phyloP scores from a whole-genome alignment of 2,113 vertebrate species.

The Thymallus thymallus region DNA sequence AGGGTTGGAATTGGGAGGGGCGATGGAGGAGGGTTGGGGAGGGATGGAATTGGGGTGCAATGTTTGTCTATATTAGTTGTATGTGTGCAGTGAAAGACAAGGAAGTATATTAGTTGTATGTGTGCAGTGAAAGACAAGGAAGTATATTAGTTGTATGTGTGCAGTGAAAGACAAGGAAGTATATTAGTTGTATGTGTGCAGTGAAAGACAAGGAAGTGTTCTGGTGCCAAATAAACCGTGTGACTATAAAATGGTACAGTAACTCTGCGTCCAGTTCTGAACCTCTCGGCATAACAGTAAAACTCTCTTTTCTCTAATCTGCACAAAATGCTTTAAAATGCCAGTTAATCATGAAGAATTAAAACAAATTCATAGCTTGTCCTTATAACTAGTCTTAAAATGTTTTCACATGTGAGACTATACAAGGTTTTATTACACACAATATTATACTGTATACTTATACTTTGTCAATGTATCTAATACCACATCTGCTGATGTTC shows the following conservation, averaged over 20 bases:
- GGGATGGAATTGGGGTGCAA: conserved; percentile 5
- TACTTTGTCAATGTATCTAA: conserved; percentile 3
- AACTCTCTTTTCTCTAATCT: not conserved
- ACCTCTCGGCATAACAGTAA: conserved; percentile 7
- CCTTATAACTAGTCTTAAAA: conserved; percentile 8
- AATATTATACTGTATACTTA: conserved; percentile 2
- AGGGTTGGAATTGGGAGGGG: conserved; percentile 18
- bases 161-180: no score
- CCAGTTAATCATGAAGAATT: not conserved
- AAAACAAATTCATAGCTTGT: conserved; percentile 1
- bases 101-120: no score
- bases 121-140: no score
- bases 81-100: conserved; percentile 5
- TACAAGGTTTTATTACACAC: conserved; percentile 18
- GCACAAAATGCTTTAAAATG: conserved; percentile 6
- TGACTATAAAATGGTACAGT: conserved; percentile 4
- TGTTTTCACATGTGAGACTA: conserved; percentile 23
- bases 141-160: conserved; percentile 14
- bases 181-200: not conserved
- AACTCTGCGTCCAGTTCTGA: not conserved
- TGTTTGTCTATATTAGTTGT: conserved; percentile 26
- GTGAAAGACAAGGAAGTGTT: conserved; percentile 5
- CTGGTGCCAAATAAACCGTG: conserved; percentile 4
- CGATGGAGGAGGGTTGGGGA: conserved; percentile 24
- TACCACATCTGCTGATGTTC: conserved; percentile 12